A percentile compares a stretch with the other conserved stretches of the same genome.
Conservation (phyloP, 2,113 vertebrate species). For the Grantiella picta region DNA sequence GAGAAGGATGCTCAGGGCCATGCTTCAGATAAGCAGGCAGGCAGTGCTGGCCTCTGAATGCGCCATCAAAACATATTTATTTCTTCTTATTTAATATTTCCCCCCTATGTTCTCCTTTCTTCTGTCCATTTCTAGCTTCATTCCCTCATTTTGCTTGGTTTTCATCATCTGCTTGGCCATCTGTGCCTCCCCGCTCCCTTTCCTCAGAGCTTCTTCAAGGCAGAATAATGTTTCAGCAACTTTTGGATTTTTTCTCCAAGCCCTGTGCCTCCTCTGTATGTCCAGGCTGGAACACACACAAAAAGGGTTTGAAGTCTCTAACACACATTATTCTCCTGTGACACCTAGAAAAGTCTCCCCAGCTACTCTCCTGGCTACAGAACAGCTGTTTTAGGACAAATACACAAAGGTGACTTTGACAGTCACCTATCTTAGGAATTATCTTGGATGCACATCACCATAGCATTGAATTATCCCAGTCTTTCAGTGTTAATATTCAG, state of each 20-base stretch:
- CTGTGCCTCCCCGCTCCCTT: background rate
- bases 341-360: background rate
- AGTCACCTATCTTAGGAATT: background rate
- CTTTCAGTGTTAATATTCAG: background rate
- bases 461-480: background rate
- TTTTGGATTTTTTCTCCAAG: background rate
- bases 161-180: conserved; percentile 1
- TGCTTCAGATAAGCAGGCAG: background rate
- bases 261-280: background rate
- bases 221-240: background rate
- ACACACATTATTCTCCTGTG: background rate
- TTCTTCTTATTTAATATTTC: background rate
- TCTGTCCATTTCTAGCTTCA: background rate
- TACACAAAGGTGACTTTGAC: background rate
- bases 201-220: background rate
- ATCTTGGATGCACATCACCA: background rate
- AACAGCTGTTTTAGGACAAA: background rate
- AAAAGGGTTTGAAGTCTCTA: background rate
- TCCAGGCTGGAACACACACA: background rate
- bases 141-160: background rate
- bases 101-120: background rate
- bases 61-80: background rate
- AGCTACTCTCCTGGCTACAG: background rate
- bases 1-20: background rate
- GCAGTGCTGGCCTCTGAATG: background rate